phyloP scores from a whole-genome alignment of 2,797 vertebrate species.

The Xenentodon cancila region DNA sequence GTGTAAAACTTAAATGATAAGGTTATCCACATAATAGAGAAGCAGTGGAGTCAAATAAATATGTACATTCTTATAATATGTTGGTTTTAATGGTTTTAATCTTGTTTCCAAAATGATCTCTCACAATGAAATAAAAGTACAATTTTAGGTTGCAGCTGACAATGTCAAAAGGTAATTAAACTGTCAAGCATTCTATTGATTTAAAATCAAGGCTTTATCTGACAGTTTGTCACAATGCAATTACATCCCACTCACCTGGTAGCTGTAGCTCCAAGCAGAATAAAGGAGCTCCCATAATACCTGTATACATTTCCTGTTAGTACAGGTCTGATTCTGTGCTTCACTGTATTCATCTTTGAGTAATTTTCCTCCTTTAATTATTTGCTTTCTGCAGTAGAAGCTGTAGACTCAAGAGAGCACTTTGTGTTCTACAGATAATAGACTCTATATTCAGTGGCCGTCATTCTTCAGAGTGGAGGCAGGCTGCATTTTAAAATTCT shows the following conservation, averaged over 20 bases:
- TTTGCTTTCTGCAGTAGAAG: conserved; percentile 27
- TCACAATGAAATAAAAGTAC: conserved; percentile 12
- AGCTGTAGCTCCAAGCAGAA: conserved; percentile 11
- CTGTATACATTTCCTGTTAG: conserved; percentile 39
- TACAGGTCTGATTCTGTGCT: conserved; percentile 10
- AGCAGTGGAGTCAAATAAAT: no score
- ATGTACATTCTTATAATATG: background rate
- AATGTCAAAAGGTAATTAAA: conserved; percentile 34
- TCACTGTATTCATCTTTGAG: conserved; percentile 24
- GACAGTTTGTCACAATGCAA: conserved; percentile 26
- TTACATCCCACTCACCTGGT: conserved; percentile 24
- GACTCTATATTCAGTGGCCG: conserved; percentile 26
- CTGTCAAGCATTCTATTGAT: conserved; percentile 36
- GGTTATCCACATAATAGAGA: no score
- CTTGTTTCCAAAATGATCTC: conserved; percentile 23
- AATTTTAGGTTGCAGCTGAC: conserved; percentile 10
- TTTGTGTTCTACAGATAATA: conserved; percentile 18
- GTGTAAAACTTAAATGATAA: no score
- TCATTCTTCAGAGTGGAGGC: conserved; percentile 33
- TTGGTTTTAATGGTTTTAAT: background rate
- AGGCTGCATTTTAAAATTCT: conserved; percentile 48
- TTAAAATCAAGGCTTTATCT: conserved; percentile 19
- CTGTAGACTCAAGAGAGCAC: conserved; percentile 20
- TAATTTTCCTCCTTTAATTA: conserved; percentile 25
- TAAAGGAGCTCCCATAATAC: conserved; percentile 19